Base-by-base conservation (phyloP, 1,140 invertebrate genomes). In the Pseudomyrmex sp. region DNA sequence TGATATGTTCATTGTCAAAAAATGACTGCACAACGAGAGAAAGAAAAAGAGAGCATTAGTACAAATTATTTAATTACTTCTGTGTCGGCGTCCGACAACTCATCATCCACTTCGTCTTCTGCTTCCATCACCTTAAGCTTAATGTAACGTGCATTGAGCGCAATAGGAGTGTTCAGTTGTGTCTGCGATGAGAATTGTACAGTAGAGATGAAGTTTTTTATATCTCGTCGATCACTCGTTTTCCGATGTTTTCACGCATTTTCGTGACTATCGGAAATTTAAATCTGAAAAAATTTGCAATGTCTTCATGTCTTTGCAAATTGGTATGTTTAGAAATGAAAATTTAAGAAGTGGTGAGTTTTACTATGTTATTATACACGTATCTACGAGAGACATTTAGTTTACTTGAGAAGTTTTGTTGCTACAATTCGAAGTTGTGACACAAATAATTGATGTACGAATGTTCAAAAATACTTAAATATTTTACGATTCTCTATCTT, bases 31-130 rank as follows among this genome's bases (percentile, higher is more conserved):
- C n/a, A 48, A 12, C 1, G 12, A 59, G 50, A 59, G 15, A 18
- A 80, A 44, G 35, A 54, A 54, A 48, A 70, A 80, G 35, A 35
- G 35, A 72, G 44, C 44, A 80, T 59, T 72, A 80, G 59, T 80
- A 54, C n/a, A 72, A 70, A 61, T 56, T 59, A 59, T 82, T 74
- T 75, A 63, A 77, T 83, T 88, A 89, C 92, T 90, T 92, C 89
- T 88, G 90, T 90, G 88, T 90, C 90, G 85, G 89, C 85, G 83
- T 88, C 90, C 84, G 91, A 86, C 86, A 91, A 83, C 85, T 94
- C 92, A 83, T 93, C 93, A 82, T 94, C 93, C 88, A 92, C 86
- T 89, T 94, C 93, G 88, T 93, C 93, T 85, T 92, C 93, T 74
- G 93, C 88, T 88, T 94, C 93, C 93, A 94, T 93, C 93, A 94